Conservation (phyloP, 2,113 vertebrate genomes). For the Catharus bicknelli region DNA sequence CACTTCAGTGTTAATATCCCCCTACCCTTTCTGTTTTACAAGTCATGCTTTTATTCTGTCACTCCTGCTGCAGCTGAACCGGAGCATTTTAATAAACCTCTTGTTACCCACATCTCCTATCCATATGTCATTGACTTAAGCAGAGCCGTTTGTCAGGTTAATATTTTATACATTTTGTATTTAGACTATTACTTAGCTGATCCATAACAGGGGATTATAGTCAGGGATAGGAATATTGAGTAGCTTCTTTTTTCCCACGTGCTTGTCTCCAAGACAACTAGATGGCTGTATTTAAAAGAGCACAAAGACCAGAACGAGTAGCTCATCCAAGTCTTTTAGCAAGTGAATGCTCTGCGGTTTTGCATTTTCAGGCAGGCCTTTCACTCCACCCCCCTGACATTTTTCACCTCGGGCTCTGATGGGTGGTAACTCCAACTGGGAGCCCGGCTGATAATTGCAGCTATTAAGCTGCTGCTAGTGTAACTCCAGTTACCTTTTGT, state of each 20-base stretch:
- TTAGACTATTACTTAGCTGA: conserved; percentile 37
- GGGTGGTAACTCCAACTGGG: conserved; percentile 76
- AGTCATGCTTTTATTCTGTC: conserved; percentile 18
- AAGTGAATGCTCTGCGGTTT: conserved; percentile 81
- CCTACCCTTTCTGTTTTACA: conserved; percentile 9
- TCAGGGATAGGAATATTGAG: background rate
- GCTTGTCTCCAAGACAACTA: conserved; percentile 76
- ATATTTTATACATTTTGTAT: conserved; percentile 45
- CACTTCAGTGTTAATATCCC: conserved; percentile 20
- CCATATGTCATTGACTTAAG: conserved; percentile 40
- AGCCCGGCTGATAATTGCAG: conserved; percentile 76
- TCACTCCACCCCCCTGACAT: conserved; percentile 71
- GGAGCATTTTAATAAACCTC: conserved; percentile 42
- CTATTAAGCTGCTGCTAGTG: conserved; percentile 77
- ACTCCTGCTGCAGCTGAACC: background rate
- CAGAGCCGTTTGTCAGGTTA: conserved; percentile 32
- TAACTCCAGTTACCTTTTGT: conserved; percentile 78
- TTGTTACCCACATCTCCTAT: conserved; percentile 44
- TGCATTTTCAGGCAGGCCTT: conserved; percentile 75
- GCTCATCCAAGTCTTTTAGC: conserved; percentile 81
- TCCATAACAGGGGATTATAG: conserved; percentile 3
- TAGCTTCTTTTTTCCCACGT: conserved; percentile 1
- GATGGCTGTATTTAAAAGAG: conserved; percentile 78
- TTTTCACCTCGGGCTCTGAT: conserved; percentile 70
- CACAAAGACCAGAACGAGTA: conserved; percentile 75